phyloP scores from a whole-genome alignment of 2,113 vertebrate genomes.

The Eurystomus gularis region DNA sequence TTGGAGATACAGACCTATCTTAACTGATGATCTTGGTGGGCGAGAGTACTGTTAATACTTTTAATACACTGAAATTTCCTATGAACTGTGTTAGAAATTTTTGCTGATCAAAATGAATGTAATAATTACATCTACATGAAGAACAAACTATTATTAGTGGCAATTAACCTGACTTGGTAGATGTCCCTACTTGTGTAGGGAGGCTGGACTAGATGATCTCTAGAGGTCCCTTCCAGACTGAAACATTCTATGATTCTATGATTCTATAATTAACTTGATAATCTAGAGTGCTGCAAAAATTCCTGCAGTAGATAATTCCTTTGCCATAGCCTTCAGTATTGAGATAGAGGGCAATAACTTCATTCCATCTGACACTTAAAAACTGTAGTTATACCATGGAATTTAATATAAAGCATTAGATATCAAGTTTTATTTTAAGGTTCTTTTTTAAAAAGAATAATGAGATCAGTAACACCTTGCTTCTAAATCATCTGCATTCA shows the following conservation, averaged over 20 bases:
- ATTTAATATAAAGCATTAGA: background rate
- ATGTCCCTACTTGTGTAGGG: too few species aligned
- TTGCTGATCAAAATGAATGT: background rate
- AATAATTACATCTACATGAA: background rate
- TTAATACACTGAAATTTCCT: background rate
- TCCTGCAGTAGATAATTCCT: background rate
- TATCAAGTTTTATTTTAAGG: background rate
- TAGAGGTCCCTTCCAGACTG: too few species aligned
- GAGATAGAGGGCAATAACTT: background rate
- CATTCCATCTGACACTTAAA: background rate
- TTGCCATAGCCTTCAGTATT: background rate
- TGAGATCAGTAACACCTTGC: background rate
- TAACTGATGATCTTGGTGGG: background rate
- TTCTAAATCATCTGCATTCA: background rate
- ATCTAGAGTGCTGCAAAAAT: background rate
- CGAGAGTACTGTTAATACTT: background rate
- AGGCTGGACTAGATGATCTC: too few species aligned
- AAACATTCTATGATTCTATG: too few species aligned
- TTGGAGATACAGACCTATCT: background rate
- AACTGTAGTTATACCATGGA: background rate
- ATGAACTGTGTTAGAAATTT: background rate
- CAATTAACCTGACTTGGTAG: background rate
- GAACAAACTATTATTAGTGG: background rate
- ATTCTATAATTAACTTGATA: too few species aligned
- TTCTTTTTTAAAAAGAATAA: background rate